phyloP scores from a whole-genome alignment of 2,888 invertebrate species.

The Amphipyra berbera region DNA sequence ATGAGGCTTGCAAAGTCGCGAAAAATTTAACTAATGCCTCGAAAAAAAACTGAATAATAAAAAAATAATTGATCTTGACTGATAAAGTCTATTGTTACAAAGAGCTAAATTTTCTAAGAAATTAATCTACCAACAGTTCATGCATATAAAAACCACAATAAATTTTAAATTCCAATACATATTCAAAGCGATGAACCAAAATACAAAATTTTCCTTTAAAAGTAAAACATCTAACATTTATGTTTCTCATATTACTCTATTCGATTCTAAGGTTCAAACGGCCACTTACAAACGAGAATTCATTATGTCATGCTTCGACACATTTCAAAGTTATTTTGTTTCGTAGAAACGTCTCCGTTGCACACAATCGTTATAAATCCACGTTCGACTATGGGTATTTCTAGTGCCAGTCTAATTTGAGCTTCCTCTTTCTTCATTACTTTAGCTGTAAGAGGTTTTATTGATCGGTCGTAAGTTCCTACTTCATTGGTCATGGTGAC shows the following conservation, averaged over 20 bases:
- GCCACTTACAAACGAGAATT: slow-evolving; percentile 58
- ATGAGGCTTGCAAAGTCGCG: too few relatives aligned
- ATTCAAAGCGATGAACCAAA: slow-evolving; percentile 42
- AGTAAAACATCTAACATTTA: slow-evolving; percentile 40
- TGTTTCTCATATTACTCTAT: slow-evolving; percentile 53
- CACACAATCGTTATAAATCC: slow-evolving; percentile 77
- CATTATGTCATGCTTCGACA: slow-evolving; percentile 66
- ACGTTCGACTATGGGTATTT: slow-evolving; percentile 62
- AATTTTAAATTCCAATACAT: slow-evolving; percentile 29
- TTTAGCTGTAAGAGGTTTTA: slow-evolving; percentile 57
- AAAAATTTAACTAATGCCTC: too few relatives aligned
- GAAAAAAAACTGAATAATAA: too few relatives aligned
- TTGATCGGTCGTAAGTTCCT: slow-evolving; percentile 66
- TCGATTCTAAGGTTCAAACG: slow-evolving; percentile 51
- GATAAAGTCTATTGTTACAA: neutral
- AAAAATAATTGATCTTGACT: neutral
- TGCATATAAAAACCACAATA: slow-evolving; percentile 31
- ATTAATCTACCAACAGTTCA: slow-evolving; percentile 10
- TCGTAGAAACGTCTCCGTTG: slow-evolving; percentile 69
- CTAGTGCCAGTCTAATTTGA: slow-evolving; percentile 65
- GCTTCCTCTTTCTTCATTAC: slow-evolving; percentile 65
- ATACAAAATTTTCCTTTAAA: slow-evolving; percentile 36
- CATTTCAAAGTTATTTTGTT: slow-evolving; percentile 76
- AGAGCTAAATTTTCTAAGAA: slow-evolving; percentile 3
- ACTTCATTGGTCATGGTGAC: slow-evolving; percentile 69